Percentiles rank a stretch among this genome's conserved stretches.
Conservation (phyloP, 2,113 vertebrate genomes). For the Channa argus region DNA sequence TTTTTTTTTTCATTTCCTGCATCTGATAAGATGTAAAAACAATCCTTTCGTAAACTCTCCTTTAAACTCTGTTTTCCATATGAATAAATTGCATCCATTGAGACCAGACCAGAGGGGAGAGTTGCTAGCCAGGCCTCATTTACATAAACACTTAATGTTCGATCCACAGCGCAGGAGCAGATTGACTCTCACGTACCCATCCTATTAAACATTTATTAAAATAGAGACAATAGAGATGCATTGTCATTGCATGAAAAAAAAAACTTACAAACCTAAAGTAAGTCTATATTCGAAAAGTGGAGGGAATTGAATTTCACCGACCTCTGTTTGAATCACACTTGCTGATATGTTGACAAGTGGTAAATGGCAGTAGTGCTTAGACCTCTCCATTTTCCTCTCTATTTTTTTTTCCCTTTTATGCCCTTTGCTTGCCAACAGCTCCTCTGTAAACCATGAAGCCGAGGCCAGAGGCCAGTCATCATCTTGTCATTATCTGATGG, state of each 20-base stretch:
- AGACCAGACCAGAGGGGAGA: slow-evolving; percentile 51
- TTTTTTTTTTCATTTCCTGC: background rate
- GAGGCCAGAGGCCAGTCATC: slow-evolving; percentile 69
- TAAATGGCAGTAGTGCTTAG: slow-evolving; percentile 39
- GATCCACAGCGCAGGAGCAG: slow-evolving; percentile 55
- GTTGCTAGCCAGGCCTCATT: slow-evolving; percentile 49
- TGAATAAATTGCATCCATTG: slow-evolving; percentile 40
- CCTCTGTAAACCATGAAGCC: slow-evolving; percentile 61
- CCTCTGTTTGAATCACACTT: slow-evolving; percentile 47
- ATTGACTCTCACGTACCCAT: slow-evolving; percentile 63
- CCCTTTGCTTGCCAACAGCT: slow-evolving; percentile 51
- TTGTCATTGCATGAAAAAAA: background rate
- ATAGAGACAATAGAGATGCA: slow-evolving; percentile 55
- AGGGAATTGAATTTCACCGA: slow-evolving; percentile 35
- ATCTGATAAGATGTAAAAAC: slow-evolving; percentile 14
- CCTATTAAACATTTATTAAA: slow-evolving; percentile 76
- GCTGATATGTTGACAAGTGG: slow-evolving; percentile 55
- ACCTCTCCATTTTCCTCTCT: slow-evolving; percentile 40
- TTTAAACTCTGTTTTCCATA: background rate
- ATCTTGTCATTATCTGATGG: slow-evolving; percentile 74
- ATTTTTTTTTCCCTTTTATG: slow-evolving; percentile 36
- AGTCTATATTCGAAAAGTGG: slow-evolving; percentile 44
- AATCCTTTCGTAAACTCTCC: slow-evolving; percentile 22
- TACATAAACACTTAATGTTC: slow-evolving; percentile 72
- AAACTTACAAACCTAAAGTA: slow-evolving; percentile 4